phyloP scores from a whole-genome alignment of 23 tunicate genomes.

The Clavelina lepadiformis region DNA sequence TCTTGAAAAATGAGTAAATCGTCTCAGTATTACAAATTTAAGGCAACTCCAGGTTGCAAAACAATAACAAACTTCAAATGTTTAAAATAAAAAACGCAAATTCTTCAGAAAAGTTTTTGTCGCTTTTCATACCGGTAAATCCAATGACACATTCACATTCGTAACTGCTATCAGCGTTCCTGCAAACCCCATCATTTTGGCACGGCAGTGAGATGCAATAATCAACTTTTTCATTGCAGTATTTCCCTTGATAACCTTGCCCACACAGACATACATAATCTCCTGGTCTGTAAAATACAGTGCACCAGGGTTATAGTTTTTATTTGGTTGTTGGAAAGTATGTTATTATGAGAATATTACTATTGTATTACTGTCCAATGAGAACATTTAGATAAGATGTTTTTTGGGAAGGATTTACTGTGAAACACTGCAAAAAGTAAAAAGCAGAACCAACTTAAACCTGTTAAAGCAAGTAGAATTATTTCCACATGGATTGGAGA shows the following conservation, averaged over 20 bases:
- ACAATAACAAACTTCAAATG: no score
- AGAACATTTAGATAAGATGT: not conserved
- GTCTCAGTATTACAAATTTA: no score
- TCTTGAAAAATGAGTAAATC: no score
- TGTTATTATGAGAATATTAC: no score
- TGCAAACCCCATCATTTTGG: slow-evolving; percentile 13
- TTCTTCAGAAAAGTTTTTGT: no score
- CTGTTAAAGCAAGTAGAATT: slow-evolving; percentile 40
- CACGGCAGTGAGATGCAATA: slow-evolving; percentile 17
- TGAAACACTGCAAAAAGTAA: no score
- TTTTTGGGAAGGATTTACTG: not conserved
- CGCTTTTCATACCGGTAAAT: slow-evolving; percentile 14
- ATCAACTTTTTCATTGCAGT: slow-evolving; percentile 7
- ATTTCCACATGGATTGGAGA: slow-evolving; percentile 23
- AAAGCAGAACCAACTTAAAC: not conserved
- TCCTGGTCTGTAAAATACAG: slow-evolving; percentile 27
- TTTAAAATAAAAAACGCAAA: no score
- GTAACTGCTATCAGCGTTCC: not conserved
- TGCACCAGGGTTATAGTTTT: no score
- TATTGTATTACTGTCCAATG: no score
- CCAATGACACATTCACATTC: slow-evolving; percentile 6
- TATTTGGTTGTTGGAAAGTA: no score
- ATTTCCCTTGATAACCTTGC: slow-evolving; percentile 4
- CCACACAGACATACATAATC: slow-evolving; percentile 14
- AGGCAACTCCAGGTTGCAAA: no score